Percentiles rank a stretch among this genome's conserved stretches.
Evolutionary conservation across 2,113 vertebrate genomes (phyloP).

Genomic region (Arizona elegans): DNA sequence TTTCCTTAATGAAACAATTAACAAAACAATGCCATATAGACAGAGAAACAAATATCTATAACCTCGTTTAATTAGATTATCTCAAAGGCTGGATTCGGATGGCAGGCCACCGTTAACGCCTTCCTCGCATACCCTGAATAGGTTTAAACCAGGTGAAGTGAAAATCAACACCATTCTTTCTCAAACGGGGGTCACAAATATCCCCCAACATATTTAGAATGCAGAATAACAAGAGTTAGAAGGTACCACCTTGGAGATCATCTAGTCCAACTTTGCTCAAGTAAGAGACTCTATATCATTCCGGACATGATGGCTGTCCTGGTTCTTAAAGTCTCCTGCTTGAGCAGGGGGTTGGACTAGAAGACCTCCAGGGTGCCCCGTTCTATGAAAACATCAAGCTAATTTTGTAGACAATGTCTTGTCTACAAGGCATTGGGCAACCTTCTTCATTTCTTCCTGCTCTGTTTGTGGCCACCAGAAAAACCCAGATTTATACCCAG

Average conservation of each 20-base stretch:
- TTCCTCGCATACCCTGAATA: not conserved
- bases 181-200: fast-evolving
- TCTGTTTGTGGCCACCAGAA: not conserved
- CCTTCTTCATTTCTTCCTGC: not conserved
- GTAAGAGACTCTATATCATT: not conserved
- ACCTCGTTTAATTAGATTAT: not conserved
- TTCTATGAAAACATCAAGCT: not conserved
- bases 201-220: not conserved
- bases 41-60: not conserved
- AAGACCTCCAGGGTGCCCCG: not conserved
- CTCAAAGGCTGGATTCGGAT: not conserved
- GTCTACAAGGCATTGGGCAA: no score
- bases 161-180: not conserved
- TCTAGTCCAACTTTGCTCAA: not conserved
- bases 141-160: not conserved
- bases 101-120: not conserved
- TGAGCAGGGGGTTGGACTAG: not conserved
- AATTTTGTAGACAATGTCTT: not conserved
- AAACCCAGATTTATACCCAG: not conserved
- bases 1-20: not conserved
- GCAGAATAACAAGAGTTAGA: not conserved
- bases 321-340: not conserved
- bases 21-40: not conserved
- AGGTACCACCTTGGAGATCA: not conserved
- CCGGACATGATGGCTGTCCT: not conserved